Evolutionary conservation across 92 coral and sea anemone genomes (phyloP).

Genomic region (Epizoanthus ramosus): DNA sequence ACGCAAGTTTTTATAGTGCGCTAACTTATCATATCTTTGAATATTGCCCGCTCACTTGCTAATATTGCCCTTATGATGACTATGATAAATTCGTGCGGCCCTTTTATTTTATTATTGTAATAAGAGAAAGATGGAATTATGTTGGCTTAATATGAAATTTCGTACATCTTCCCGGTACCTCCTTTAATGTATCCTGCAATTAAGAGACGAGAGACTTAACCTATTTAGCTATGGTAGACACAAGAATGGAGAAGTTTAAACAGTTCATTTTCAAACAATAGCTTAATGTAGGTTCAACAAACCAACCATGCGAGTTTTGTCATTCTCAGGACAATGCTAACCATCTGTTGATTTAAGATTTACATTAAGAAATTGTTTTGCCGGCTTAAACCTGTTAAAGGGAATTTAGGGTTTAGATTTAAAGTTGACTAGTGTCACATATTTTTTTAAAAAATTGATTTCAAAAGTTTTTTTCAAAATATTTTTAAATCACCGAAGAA

Average conservation of each 20-base stretch:
- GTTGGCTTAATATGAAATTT: conserved; percentile 2
- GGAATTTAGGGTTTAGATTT: no score
- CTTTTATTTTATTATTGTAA: background rate
- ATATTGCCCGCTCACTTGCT: background rate
- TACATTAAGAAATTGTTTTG: background rate
- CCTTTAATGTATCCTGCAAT: background rate
- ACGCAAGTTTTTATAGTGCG: background rate
- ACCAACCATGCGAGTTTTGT: background rate
- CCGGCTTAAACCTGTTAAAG: no score
- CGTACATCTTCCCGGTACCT: background rate
- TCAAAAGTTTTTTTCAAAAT: no score
- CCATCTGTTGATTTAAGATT: conserved; percentile 12
- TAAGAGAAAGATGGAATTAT: background rate
- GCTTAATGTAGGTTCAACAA: background rate
- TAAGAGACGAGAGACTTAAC: background rate
- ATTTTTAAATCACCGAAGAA: no score
- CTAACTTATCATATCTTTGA: background rate
- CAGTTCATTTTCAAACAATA: conserved; percentile 1
- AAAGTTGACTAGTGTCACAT: no score
- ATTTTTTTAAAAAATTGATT: no score
- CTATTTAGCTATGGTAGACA: background rate
- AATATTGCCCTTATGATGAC: background rate
- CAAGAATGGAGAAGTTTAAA: background rate
- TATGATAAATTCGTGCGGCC: background rate
- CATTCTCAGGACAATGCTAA: conserved; percentile 4